phyloP scores from a whole-genome alignment of 2,888 invertebrate species.

The Rhingia rostrata region DNA sequence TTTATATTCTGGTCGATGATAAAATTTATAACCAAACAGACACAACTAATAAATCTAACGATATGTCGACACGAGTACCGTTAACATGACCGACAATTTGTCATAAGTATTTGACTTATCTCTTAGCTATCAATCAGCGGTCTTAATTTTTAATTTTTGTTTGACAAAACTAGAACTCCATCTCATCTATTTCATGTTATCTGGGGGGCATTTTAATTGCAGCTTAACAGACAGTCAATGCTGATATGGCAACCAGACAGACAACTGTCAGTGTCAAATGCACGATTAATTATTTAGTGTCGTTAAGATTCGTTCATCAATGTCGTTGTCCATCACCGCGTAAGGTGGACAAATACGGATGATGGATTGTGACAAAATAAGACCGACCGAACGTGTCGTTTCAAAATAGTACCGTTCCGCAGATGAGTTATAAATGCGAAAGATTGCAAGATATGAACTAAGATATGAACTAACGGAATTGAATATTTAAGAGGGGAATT shows the following conservation, averaged over 20 bases:
- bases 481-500: background rate
- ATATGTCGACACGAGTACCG: background rate
- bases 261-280: constrained; percentile 4
- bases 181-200: constrained; percentile 24
- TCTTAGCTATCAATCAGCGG: constrained; percentile 7
- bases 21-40: constrained; percentile 5
- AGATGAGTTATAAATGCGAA: constrained; percentile 5
- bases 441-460: background rate
- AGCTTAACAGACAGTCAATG: constrained; percentile 4
- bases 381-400: background rate
- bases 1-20: background rate
- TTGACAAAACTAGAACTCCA: constrained; percentile 16
- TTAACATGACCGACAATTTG: constrained; percentile 5
- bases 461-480: background rate
- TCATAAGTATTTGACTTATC: constrained; percentile 18
- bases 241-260: constrained; percentile 12
- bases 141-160: background rate
- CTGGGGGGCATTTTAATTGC: constrained; percentile 16
- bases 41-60: background rate
- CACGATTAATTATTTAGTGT: constrained; percentile 31
- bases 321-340: constrained; percentile 25
- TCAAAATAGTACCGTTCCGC: background rate
- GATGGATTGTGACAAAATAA: constrained; percentile 45
- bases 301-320: constrained; percentile 36
- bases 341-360: constrained; percentile 14